A percentile compares a stretch with the other conserved stretches of the same genome.
These are phyloP conservation scores for Tachystola acroxantha DNA, from an alignment of 2,888 invertebrate genomes.

Conservation along the genomic window DNA sequence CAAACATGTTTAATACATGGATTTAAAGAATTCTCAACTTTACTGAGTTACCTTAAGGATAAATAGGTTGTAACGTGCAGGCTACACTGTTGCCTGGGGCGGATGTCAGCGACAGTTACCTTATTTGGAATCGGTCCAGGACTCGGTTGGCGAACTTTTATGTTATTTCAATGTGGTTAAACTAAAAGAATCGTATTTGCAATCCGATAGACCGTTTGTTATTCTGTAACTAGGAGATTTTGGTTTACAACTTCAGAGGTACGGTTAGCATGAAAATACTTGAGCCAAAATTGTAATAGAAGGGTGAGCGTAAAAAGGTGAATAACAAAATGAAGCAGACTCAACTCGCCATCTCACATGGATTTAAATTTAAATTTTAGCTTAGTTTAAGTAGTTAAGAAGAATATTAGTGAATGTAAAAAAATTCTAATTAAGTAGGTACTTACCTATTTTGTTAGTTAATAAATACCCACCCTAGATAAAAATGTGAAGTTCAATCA, in stretches of 20 bases:
- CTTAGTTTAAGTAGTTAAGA: too few species aligned
- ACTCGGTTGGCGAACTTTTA: constrained; percentile 62
- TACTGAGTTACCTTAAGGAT: constrained; percentile 27
- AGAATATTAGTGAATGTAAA: too few species aligned
- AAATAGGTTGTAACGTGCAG: constrained; percentile 23
- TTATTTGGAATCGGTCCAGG: constrained; percentile 73
- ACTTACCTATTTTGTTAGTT: too few species aligned
- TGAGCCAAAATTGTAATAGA: too few species aligned
- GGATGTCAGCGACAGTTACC: constrained; percentile 70
- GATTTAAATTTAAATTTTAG: too few species aligned
- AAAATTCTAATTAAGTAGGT: too few species aligned
- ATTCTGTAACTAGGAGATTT: constrained; percentile 14
- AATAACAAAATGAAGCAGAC: too few species aligned
- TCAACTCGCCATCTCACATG: too few species aligned
- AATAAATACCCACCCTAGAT: too few species aligned
- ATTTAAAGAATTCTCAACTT: constrained; percentile 31
- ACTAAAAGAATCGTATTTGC: constrained; percentile 48
- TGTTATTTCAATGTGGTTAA: constrained; percentile 70
- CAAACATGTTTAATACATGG: constrained; percentile 21
- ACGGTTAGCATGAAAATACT: too few species aligned
- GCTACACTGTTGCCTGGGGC: constrained; percentile 45
- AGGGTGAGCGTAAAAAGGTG: too few species aligned
- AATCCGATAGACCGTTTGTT: constrained; percentile 30
- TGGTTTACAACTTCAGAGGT: not conserved
- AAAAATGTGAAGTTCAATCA: too few species aligned